Evolutionary conservation across 2,888 invertebrate species (phyloP).

Genomic region (Cyclophora punctaria): DNA sequence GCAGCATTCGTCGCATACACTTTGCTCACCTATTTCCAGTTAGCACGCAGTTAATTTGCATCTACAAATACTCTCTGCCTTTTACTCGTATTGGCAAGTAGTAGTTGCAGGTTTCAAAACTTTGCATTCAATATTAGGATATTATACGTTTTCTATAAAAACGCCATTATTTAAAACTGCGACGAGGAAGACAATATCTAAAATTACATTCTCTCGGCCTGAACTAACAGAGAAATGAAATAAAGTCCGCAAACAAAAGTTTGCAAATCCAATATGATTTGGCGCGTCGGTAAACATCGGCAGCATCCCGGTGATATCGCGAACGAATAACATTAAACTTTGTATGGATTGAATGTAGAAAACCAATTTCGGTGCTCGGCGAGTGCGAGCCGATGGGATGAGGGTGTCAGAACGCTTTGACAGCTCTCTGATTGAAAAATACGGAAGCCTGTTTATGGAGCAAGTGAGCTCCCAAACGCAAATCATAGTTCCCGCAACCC

Average conservation of each 20-base stretch:
- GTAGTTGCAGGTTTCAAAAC: neutral
- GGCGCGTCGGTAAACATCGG: constrained; percentile 75
- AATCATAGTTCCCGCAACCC: constrained; percentile 20
- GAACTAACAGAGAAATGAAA: constrained; percentile 73
- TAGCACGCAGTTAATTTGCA: constrained; percentile 55
- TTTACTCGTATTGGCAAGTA: constrained; percentile 4
- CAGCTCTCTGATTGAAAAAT: constrained; percentile 79
- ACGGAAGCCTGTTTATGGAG: constrained; percentile 76
- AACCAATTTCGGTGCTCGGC: constrained; percentile 76
- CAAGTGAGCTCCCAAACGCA: constrained; percentile 50
- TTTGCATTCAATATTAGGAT: too few relatives aligned
- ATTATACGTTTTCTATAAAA: too few relatives aligned
- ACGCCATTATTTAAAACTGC: neutral
- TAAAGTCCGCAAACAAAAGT: constrained; percentile 75
- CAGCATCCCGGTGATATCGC: constrained; percentile 75
- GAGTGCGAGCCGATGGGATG: constrained; percentile 76
- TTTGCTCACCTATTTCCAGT: constrained; percentile 49
- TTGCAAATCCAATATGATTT: constrained; percentile 76
- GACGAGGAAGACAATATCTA: constrained; percentile 48
- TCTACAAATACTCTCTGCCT: constrained; percentile 32
- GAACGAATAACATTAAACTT: constrained; percentile 76
- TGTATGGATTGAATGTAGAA: constrained; percentile 77
- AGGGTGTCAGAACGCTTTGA: constrained; percentile 78
- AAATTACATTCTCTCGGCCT: constrained; percentile 68
- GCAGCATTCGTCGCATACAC: constrained; percentile 35